These are phyloP conservation scores for Heteromyza rotundicornis DNA, from an alignment of 2,888 invertebrate genomes.

Conservation along the genomic window DNA sequence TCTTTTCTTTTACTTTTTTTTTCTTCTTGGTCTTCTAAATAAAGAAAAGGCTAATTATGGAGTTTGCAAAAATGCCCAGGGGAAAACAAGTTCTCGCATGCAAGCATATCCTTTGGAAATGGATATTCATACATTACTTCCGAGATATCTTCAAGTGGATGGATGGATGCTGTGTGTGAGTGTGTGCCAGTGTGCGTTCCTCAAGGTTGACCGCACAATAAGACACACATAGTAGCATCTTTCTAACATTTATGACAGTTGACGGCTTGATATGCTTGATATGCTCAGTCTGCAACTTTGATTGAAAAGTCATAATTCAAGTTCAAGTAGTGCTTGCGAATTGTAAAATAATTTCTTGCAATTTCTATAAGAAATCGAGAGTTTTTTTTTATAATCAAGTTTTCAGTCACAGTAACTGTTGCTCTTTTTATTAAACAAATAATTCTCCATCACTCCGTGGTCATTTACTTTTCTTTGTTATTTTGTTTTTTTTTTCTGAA, in stretches of 20 bases:
- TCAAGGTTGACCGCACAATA: neutral
- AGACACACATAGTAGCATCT: neutral
- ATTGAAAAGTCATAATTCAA: conserved; percentile 4
- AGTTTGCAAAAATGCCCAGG: neutral
- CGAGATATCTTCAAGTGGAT: no score
- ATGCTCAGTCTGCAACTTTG: neutral
- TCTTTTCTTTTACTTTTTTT: no score
- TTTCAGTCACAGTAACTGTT: no score
- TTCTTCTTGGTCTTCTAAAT: no score
- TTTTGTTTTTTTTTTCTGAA: no score
- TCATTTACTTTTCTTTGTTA: no score
- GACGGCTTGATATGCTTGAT: neutral
- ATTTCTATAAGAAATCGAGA: neutral
- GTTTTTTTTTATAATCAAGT: no score
- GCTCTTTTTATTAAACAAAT: no score
- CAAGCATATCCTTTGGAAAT: neutral
- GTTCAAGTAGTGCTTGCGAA: neutral
- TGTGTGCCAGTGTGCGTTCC: neutral
- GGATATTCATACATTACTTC: no score
- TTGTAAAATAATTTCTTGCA: neutral
- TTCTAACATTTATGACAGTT: neutral
- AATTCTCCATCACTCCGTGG: no score
- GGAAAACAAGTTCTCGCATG: neutral
- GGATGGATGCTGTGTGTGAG: neutral
- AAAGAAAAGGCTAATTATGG: conserved; percentile 1